Percentiles rank a stretch among this genome's conserved stretches.
Conservation (phyloP, 2,888 invertebrate genomes). For the Diaprepes abbreviatus region DNA sequence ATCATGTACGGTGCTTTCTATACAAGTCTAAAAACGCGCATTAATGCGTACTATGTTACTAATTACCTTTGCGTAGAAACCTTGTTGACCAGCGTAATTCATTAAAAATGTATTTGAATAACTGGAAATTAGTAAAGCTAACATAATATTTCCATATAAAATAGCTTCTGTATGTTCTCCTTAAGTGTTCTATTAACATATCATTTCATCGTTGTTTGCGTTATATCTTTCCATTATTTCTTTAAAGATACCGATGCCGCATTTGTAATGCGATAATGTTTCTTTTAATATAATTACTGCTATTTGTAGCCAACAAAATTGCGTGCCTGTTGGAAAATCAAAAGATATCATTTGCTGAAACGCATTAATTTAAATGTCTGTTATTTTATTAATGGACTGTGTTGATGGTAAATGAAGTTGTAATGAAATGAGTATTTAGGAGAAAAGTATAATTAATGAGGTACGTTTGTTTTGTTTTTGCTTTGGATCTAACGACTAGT, state of each 20-base stretch:
- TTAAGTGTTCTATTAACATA: conserved; percentile 1
- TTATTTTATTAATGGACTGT: conserved; percentile 36
- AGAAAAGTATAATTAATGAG: conserved; percentile 11
- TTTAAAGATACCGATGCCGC: conserved; percentile 19
- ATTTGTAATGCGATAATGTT: conserved; percentile 18
- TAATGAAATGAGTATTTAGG: conserved; percentile 23
- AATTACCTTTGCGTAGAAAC: too few species aligned
- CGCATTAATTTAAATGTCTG: conserved; percentile 44
- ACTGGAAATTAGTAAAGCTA: too few species aligned
- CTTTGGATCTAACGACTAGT: background rate
- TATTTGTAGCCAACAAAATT: conserved; percentile 40
- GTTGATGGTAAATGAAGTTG: conserved; percentile 29
- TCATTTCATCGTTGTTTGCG: conserved; percentile 8
- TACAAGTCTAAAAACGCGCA: too few species aligned
- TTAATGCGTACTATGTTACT: too few species aligned
- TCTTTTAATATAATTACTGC: conserved; percentile 23
- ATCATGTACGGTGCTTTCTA: too few species aligned
- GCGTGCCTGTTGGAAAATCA: conserved; percentile 41
- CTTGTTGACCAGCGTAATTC: too few species aligned
- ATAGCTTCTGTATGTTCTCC: background rate
- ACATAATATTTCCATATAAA: background rate
- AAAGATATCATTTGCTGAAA: conserved; percentile 46
- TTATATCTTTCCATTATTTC: conserved; percentile 13
- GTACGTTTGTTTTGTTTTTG: conserved; percentile 2
- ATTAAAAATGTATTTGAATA: too few species aligned